phyloP scores from a whole-genome alignment of 2,888 invertebrate species.

The Dicycla oo region DNA sequence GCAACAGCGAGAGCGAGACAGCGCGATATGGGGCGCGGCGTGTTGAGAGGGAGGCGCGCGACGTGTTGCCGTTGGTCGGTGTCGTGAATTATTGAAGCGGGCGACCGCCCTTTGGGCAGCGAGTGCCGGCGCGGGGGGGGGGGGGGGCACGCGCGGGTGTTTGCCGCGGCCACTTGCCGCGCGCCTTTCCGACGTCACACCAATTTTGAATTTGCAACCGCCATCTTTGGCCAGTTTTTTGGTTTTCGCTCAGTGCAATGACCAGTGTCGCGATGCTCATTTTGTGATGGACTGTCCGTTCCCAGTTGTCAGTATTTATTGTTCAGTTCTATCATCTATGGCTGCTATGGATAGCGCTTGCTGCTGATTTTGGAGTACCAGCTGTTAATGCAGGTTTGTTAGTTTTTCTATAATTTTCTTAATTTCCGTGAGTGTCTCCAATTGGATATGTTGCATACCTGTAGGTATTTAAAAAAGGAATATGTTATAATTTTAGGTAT shows the following conservation, averaged over 20 bases:
- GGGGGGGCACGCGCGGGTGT: constrained; percentile 61
- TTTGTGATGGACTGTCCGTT: constrained; percentile 69
- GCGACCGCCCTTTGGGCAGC: constrained; percentile 87
- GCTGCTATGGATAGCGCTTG: constrained; percentile 40
- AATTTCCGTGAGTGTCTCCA: neutral
- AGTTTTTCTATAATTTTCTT: constrained; percentile 12
- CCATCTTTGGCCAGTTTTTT: constrained; percentile 75
- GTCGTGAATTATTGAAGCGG: constrained; percentile 84
- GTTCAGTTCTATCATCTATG: constrained; percentile 17
- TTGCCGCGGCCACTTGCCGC: constrained; percentile 74
- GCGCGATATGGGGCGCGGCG: constrained; percentile 66
- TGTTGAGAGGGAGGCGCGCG: constrained; percentile 76
- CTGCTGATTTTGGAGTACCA: constrained; percentile 42
- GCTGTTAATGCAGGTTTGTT: constrained; percentile 45
- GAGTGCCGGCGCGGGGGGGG: constrained; percentile 71
- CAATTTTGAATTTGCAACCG: constrained; percentile 77
- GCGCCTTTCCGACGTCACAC: constrained; percentile 86
- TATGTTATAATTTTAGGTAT: neutral
- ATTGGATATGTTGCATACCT: neutral
- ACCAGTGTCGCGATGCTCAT: constrained; percentile 74
- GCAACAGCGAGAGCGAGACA: constrained; percentile 74
- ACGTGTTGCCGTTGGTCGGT: constrained; percentile 78
- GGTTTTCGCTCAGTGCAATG: constrained; percentile 74
- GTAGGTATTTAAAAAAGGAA: neutral
- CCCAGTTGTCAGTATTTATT: constrained; percentile 39